Evolutionary conservation across 2,888 invertebrate species (phyloP).

Genomic region (Aphodius granarius): DNA sequence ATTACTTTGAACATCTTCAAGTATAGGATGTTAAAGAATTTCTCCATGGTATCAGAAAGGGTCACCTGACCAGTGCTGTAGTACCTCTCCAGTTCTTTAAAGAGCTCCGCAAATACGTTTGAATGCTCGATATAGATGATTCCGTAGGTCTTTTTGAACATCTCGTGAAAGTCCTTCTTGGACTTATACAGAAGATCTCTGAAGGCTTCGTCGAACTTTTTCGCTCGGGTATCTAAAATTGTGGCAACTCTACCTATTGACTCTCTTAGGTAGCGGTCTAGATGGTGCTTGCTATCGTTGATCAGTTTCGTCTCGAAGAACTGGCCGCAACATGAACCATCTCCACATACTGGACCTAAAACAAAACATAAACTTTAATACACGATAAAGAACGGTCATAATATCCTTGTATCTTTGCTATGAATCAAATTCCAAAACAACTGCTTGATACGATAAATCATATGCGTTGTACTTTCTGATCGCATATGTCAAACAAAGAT

Average conservation of each 20-base stretch:
- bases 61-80: constrained; percentile 84
- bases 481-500: background rate
- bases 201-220: constrained; percentile 89
- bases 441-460: background rate
- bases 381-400: background rate
- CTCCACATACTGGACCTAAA: constrained; percentile 59
- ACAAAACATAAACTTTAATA: constrained; percentile 49
- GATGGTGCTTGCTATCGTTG: constrained; percentile 69
- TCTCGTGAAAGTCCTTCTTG: constrained; percentile 85
- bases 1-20: constrained; percentile 96
- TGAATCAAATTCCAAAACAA: background rate
- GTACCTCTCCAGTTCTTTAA: constrained; percentile 86
- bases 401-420: background rate
- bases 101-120: constrained; percentile 89
- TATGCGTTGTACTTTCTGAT: background rate
- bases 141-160: constrained; percentile 96
- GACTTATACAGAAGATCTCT: constrained; percentile 80
- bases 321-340: constrained; percentile 66
- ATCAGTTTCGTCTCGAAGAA: constrained; percentile 71
- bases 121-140: constrained; percentile 93
- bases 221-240: constrained; percentile 74
- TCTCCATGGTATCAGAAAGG: constrained; percentile 84
- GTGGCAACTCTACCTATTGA: constrained; percentile 75
- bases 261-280: constrained; percentile 74
- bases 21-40: constrained; percentile 90